Percentiles rank a stretch among this genome's conserved stretches.
phyloP scores from a whole-genome alignment of 1,140 invertebrate species.

The Bradynema listronoti region DNA sequence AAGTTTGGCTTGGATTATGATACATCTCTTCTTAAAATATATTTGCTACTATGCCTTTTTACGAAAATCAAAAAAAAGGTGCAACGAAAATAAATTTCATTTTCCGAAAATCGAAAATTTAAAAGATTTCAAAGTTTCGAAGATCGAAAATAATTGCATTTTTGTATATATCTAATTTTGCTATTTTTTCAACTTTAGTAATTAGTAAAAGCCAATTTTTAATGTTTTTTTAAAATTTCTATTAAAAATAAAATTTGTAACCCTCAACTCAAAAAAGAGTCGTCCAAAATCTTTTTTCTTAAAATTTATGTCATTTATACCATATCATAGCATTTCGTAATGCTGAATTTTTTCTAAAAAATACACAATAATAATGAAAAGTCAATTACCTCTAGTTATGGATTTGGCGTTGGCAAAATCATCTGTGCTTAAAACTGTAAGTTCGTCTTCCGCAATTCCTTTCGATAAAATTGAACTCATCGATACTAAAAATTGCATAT shows the following conservation, averaged over 20 bases:
- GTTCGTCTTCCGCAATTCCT: too few relatives aligned
- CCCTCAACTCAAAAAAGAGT: neutral
- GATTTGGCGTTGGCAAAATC: too few relatives aligned
- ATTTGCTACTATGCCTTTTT: neutral
- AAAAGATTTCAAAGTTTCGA: neutral
- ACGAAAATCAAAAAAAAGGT: neutral
- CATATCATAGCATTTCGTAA: too few relatives aligned
- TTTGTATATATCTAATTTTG: neutral
- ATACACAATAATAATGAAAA: too few relatives aligned
- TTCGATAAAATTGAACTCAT: too few relatives aligned
- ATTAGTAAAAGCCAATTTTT: conserved; percentile 4
- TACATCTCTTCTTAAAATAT: conserved; percentile 39
- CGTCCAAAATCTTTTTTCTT: too few relatives aligned
- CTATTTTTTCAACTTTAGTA: conserved; percentile 11
- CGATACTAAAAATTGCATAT: too few relatives aligned
- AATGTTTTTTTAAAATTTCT: conserved; percentile 24
- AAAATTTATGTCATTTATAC: too few relatives aligned
- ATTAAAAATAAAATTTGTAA: conserved; percentile 19
- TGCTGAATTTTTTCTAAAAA: too few relatives aligned
- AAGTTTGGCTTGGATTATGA: conserved; percentile 19
- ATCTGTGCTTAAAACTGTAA: too few relatives aligned
- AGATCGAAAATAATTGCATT: neutral
- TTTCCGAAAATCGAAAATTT: neutral
- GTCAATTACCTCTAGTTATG: too few relatives aligned
- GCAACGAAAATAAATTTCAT: neutral